phyloP scores from a whole-genome alignment of 2,113 vertebrate genomes.

The human (Homo sapiens) region DNA sequence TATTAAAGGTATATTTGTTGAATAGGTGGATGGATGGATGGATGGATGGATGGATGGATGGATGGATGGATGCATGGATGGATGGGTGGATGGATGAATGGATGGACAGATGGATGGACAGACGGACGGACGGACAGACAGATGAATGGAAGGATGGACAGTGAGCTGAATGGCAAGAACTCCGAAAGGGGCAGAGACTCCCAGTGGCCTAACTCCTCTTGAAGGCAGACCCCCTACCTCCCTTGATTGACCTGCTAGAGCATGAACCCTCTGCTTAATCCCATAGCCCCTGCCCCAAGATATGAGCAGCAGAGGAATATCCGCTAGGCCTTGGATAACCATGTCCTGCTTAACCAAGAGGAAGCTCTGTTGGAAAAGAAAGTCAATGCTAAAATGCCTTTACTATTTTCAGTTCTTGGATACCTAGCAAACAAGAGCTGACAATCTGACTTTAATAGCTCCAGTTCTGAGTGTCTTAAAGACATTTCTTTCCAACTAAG shows the following conservation, averaged over 20 bases:
- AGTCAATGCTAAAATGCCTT: background rate
- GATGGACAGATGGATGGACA: too few relatives aligned
- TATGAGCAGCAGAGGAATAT: background rate
- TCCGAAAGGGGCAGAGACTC: background rate
- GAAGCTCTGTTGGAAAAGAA: background rate
- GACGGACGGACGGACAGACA: fast-evolving
- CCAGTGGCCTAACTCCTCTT: background rate
- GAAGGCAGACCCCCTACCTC: background rate
- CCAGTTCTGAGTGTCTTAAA: slow-evolving; percentile 49
- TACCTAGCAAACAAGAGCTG: slow-evolving; percentile 18
- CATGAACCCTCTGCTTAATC: background rate
- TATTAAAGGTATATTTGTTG: background rate
- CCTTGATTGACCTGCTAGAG: background rate
- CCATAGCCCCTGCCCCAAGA: background rate
- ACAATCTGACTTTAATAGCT: slow-evolving; percentile 43
- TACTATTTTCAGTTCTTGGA: slow-evolving; percentile 45
- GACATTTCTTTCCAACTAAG: slow-evolving; percentile 65
- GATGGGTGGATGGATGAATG: fast-evolving
- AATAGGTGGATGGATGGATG: background rate
- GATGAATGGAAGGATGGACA: too few relatives aligned
- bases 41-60: background rate
- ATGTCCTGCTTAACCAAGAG: background rate
- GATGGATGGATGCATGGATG: too few relatives aligned
- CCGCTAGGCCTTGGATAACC: background rate
- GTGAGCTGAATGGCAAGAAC: background rate